phyloP scores from a whole-genome alignment of 2,888 invertebrate species.

The Thumatha senex region DNA sequence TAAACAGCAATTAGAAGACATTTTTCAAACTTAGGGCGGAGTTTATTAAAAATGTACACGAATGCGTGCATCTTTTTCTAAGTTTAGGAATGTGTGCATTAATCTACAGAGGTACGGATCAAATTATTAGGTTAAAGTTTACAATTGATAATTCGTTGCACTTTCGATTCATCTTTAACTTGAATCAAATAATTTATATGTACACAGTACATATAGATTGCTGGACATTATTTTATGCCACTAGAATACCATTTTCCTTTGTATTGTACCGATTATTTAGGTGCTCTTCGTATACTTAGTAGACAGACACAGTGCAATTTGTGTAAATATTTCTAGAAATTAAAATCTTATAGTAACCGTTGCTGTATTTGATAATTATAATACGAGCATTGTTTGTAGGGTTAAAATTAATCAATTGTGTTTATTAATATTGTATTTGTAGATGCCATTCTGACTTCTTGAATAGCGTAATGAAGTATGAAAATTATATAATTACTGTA shows the following conservation, averaged over 20 bases:
- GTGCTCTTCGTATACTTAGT: slow-evolving; percentile 61
- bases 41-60: too few species aligned
- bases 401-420: slow-evolving; percentile 40
- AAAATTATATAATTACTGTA: slow-evolving; percentile 16
- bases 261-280: slow-evolving; percentile 42
- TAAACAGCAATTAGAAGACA: too few species aligned
- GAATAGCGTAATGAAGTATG: slow-evolving; percentile 16
- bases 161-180: too few species aligned
- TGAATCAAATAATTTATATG: too few species aligned
- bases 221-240: slow-evolving; percentile 5
- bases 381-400: slow-evolving; percentile 31
- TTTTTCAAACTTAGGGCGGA: too few species aligned
- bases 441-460: slow-evolving; percentile 26
- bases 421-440: slow-evolving; percentile 36
- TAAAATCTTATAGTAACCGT: slow-evolving; percentile 28
- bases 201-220: too few species aligned
- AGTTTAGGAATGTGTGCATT: too few species aligned
- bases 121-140: too few species aligned
- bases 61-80: too few species aligned
- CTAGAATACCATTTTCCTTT: slow-evolving; percentile 19
- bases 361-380: slow-evolving; percentile 30
- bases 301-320: slow-evolving; percentile 55
- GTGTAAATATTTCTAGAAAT: slow-evolving; percentile 52
- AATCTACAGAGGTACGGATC: too few species aligned
- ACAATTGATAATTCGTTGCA: too few species aligned